phyloP scores from a whole-genome alignment of 2,113 vertebrate genomes.

The Macrotis lagotis region DNA sequence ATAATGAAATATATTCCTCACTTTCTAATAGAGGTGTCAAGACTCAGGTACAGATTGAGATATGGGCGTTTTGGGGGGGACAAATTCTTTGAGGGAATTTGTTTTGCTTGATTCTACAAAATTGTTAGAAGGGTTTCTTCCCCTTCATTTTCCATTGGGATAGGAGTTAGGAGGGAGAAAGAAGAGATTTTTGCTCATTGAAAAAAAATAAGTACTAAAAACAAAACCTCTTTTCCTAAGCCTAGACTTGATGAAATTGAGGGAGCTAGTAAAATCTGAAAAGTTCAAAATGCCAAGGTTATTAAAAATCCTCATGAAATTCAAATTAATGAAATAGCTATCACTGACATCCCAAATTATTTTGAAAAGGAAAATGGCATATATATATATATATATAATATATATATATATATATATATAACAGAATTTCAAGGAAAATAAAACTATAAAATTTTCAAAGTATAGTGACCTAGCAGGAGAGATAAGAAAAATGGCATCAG shows the following conservation, averaged over 20 bases:
- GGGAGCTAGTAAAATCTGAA: background rate
- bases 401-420: no score
- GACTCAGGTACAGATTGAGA: background rate
- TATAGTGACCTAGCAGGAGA: background rate
- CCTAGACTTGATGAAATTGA: background rate
- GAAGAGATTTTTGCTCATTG: background rate
- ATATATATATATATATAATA: no score
- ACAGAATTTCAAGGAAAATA: background rate
- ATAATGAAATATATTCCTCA: background rate
- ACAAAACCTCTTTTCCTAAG: background rate
- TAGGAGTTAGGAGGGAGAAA: background rate
- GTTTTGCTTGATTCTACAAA: background rate
- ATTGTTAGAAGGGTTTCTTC: background rate
- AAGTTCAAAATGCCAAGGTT: background rate
- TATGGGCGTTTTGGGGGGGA: background rate
- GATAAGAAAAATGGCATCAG: background rate
- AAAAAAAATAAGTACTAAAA: background rate
- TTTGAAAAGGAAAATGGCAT: background rate
- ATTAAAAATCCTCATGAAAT: background rate
- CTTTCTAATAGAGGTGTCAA: background rate
- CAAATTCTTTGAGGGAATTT: background rate
- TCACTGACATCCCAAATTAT: background rate
- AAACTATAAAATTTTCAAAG: background rate
- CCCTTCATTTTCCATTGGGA: background rate
- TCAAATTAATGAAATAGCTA: background rate